Percentiles rank a stretch among this genome's conserved stretches.
These are phyloP conservation scores for Calephelis perditalis DNA, from an alignment of 2,888 invertebrate species.

Conservation along the genomic window DNA sequence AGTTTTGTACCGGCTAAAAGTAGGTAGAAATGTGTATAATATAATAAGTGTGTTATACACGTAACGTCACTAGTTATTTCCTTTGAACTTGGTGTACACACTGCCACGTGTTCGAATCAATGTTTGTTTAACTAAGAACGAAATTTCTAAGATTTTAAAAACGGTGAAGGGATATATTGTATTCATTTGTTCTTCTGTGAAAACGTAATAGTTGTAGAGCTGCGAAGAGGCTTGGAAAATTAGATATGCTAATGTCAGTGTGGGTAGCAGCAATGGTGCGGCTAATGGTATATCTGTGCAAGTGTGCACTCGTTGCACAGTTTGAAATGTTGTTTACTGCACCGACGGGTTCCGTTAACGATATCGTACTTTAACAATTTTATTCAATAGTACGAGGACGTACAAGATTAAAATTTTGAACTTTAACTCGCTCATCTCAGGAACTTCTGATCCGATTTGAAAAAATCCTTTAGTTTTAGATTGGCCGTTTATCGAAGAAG, in stretches of 20 bases:
- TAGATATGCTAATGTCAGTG: constrained; percentile 28
- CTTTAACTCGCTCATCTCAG: too few species aligned
- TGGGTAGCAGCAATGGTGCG: constrained; percentile 25
- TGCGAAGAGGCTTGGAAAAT: constrained; percentile 25
- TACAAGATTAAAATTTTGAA: constrained; percentile 5
- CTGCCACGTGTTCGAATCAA: too few species aligned
- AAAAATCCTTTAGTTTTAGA: too few species aligned
- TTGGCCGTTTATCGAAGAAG: too few species aligned
- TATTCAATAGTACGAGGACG: constrained; percentile 26
- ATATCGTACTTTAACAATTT: constrained; percentile 28
- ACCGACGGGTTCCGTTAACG: constrained; percentile 29
- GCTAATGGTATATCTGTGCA: constrained; percentile 26
- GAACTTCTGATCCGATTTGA: too few species aligned
- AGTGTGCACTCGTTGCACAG: constrained; percentile 22
- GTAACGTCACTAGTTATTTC: too few species aligned
- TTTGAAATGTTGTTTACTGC: constrained; percentile 28
- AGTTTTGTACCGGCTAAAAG: too few species aligned
- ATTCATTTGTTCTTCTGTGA: constrained; percentile 19
- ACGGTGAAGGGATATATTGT: neutral
- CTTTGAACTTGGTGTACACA: too few species aligned
- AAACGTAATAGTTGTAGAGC: constrained; percentile 24
- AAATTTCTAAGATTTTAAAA: too few species aligned
- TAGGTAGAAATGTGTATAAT: too few species aligned
- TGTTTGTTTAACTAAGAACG: too few species aligned
- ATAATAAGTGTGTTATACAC: too few species aligned